Percentiles rank a stretch among this genome's conserved stretches.
Evolutionary conservation across 2,113 vertebrate species (phyloP).

Genomic region (Nothocercus nigrocapillus): DNA sequence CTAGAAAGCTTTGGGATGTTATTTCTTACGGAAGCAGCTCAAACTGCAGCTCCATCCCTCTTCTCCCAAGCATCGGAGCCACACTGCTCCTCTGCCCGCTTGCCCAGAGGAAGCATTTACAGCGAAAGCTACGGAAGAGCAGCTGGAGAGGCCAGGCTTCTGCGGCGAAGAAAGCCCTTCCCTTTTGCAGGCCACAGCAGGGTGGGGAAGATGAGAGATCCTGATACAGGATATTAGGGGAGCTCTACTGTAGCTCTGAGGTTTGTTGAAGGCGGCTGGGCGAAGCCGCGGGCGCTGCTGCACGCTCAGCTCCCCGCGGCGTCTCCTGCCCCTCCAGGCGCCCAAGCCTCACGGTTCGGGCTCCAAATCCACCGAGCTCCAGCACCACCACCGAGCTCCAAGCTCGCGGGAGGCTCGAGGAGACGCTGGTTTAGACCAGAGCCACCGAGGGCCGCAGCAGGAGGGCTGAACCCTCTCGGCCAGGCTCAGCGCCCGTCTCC

Average conservation of each 20-base stretch:
- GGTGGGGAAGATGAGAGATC: neutral
- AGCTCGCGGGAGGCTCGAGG: neutral
- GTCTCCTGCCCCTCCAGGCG: neutral
- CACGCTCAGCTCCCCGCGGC: neutral
- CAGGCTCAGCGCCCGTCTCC: neutral
- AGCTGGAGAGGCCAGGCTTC: neutral
- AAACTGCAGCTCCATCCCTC: conserved; percentile 33
- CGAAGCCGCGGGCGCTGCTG: neutral
- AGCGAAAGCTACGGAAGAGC: neutral
- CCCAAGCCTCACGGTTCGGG: neutral
- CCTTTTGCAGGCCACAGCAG: neutral
- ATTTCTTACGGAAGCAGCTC: neutral
- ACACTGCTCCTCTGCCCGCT: neutral
- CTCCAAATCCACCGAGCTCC: neutral
- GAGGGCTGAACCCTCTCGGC: neutral
- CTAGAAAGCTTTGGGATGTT: neutral
- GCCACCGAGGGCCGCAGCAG: neutral
- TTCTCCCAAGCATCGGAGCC: rapidly evolving
- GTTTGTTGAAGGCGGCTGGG: neutral
- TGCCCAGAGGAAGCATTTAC: conserved; percentile 9
- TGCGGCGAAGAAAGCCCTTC: conserved; percentile 3
- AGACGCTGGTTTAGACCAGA: neutral
- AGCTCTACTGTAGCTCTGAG: neutral
- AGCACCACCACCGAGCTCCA: neutral
- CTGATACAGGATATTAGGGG: conserved; percentile 64